phyloP scores from a whole-genome alignment of 2,113 vertebrate species.

The Plotosus lineatus region DNA sequence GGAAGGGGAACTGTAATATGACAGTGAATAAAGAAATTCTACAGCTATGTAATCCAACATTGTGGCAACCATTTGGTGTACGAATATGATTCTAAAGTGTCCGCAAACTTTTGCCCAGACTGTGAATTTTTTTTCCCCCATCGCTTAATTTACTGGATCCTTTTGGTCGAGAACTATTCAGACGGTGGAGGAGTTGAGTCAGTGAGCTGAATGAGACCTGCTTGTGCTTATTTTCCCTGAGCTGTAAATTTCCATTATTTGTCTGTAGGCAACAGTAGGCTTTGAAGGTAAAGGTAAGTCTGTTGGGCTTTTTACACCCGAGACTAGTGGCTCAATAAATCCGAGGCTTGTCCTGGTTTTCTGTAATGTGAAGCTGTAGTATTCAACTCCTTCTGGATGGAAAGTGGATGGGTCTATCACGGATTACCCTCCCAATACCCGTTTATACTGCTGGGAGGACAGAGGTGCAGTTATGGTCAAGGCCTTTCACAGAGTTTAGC shows the following conservation, averaged over 20 bases:
- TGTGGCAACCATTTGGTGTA: not conserved
- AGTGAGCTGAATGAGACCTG: not conserved
- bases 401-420: too few species aligned
- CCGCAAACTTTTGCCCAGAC: not conserved
- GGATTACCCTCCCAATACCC: too few species aligned
- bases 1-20: not conserved
- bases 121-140: not conserved
- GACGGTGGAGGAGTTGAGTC: not conserved
- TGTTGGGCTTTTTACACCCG: too few species aligned
- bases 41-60: not conserved
- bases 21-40: too few species aligned
- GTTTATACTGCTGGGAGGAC: too few species aligned
- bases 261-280: not conserved
- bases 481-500: too few species aligned
- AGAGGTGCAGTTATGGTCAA: too few species aligned
- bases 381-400: too few species aligned
- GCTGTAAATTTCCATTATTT: not conserved
- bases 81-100: not conserved
- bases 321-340: too few species aligned
- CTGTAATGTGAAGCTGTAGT: too few species aligned
- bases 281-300: too few species aligned
- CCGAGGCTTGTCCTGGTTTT: too few species aligned
- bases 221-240: not conserved
- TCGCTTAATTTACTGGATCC: not conserved
- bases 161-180: not conserved